Evolutionary conservation across 2,113 vertebrate genomes (phyloP).

Genomic region (Chaetodon trifascialis): DNA sequence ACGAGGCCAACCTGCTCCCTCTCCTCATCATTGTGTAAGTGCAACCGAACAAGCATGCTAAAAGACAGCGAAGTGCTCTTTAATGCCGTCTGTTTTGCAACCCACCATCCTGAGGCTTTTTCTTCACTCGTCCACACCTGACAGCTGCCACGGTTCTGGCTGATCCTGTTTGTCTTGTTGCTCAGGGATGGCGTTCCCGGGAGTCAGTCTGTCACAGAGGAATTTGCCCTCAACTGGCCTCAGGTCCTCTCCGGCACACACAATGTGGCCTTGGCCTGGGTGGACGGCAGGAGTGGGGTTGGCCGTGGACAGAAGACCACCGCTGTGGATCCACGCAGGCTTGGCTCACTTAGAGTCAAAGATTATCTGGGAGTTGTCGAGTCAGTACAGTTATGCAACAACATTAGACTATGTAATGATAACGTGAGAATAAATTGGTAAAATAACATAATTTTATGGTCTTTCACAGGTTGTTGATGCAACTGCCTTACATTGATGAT

Average conservation of each 20-base stretch:
- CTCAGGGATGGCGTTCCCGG: constrained; percentile 83
- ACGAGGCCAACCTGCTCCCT: constrained; percentile 83
- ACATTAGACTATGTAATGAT: neutral
- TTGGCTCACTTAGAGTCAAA: constrained; percentile 82
- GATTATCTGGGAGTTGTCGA: constrained; percentile 83
- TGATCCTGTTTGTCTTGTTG: constrained; percentile 40
- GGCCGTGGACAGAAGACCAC: constrained; percentile 81
- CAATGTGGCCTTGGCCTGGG: constrained; percentile 82
- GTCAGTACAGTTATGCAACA: constrained; percentile 76
- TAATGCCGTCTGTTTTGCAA: neutral
- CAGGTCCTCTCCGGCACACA: constrained; percentile 83
- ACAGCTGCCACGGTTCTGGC: neutral
- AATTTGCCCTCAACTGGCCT: constrained; percentile 86
- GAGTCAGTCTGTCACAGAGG: constrained; percentile 82
- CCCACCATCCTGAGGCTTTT: neutral
- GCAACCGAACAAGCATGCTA: neutral
- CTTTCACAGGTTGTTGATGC: constrained; percentile 82
- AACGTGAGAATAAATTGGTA: neutral
- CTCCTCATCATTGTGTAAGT: constrained; percentile 88
- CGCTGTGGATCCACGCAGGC: constrained; percentile 77
- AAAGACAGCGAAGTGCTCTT: neutral
- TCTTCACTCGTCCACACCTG: neutral
- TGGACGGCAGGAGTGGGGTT: constrained; percentile 81
- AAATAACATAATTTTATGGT: constrained; percentile 17
- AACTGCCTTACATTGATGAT: constrained; percentile 85